Conservation (phyloP, 2,888 invertebrate genomes). For the Cenopis cana region DNA sequence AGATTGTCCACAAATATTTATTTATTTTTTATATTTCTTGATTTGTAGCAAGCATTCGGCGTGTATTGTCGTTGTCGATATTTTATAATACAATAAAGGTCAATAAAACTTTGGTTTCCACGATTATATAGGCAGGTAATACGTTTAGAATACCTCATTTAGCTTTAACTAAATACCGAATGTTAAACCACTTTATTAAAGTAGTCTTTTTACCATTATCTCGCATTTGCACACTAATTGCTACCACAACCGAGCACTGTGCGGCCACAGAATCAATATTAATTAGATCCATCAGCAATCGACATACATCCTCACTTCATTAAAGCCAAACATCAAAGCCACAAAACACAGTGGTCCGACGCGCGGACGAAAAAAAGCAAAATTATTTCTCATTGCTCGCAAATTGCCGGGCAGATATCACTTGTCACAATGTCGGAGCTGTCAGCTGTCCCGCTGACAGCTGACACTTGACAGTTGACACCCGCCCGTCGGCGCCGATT, state of each 20-base stretch:
- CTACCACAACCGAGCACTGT: background rate
- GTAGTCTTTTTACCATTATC: too few relatives aligned
- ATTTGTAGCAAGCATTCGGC: too few relatives aligned
- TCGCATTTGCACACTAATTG: constrained; percentile 4
- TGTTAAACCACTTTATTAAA: too few relatives aligned
- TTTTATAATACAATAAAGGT: too few relatives aligned
- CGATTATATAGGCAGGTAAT: too few relatives aligned
- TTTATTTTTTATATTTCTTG: too few relatives aligned
- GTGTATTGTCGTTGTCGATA: too few relatives aligned
- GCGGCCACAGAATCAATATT: background rate
- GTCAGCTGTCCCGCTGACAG: constrained; percentile 62
- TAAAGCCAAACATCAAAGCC: constrained; percentile 35
- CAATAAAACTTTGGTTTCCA: too few relatives aligned
- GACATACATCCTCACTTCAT: constrained; percentile 19
- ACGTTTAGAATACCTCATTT: too few relatives aligned
- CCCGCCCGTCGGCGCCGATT: constrained; percentile 69
- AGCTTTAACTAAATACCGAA: too few relatives aligned
- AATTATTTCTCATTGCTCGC: constrained; percentile 66
- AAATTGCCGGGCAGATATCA: constrained; percentile 77
- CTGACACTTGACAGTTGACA: constrained; percentile 60
- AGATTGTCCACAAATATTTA: too few relatives aligned
- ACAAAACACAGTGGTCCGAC: constrained; percentile 47
- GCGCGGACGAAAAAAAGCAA: constrained; percentile 53
- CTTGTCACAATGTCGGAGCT: constrained; percentile 64
- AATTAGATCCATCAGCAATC: constrained; percentile 16